These are phyloP conservation scores for Micoletzkya japonica DNA, from an alignment of 2,888 invertebrate species.

Conservation along the genomic window DNA sequence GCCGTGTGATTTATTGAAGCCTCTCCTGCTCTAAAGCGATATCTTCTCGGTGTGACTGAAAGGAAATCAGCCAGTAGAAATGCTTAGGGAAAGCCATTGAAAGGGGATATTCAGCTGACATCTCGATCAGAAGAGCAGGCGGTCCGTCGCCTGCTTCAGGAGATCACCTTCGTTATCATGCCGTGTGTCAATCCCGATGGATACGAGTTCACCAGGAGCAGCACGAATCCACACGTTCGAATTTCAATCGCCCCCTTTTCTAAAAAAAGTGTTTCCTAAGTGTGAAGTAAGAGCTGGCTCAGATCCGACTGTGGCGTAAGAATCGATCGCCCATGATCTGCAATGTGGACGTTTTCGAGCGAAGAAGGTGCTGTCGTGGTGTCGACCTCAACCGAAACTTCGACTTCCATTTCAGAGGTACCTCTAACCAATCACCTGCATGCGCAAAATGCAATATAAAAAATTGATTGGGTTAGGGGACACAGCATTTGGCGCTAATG, in stretches of 20 bases:
- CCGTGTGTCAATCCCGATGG: conserved; percentile 62
- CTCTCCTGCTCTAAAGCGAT: no score
- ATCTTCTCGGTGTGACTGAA: no score
- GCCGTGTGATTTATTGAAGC: no score
- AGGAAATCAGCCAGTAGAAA: no score
- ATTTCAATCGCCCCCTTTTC: not conserved
- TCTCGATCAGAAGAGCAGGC: conserved; percentile 56
- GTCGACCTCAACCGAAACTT: conserved; percentile 64
- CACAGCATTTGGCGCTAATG: no score
- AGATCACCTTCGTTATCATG: conserved; percentile 58
- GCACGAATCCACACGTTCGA: conserved; percentile 49
- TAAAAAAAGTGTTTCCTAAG: not conserved
- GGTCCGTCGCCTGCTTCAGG: conserved; percentile 52
- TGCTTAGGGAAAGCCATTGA: no score
- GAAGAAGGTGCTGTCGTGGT: conserved; percentile 60
- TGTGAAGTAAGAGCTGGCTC: not conserved
- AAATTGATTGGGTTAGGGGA: no score
- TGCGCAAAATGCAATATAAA: no score
- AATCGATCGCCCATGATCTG: conserved; percentile 60
- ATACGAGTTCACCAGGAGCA: conserved; percentile 60
- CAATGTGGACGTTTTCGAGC: conserved; percentile 53
- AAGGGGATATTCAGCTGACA: conserved; percentile 43
- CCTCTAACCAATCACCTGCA: not conserved
- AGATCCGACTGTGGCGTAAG: conserved; percentile 62
- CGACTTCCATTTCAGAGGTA: conserved; percentile 61